Base-by-base conservation (phyloP, 2,888 invertebrate genomes). In the Sarcophaga variegata region DNA sequence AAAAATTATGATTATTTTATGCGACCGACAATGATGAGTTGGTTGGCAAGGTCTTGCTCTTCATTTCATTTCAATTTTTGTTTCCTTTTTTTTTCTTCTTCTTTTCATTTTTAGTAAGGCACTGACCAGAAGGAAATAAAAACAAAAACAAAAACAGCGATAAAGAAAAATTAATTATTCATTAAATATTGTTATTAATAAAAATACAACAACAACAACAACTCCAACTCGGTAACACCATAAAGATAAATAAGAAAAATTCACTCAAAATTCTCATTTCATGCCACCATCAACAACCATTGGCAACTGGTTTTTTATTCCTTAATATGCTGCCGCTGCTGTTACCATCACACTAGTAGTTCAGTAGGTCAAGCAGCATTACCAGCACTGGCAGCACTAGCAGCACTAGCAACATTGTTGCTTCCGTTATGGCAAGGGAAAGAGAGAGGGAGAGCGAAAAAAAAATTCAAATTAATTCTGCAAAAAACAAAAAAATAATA, bases 341-440 rank as follows among this genome's bases (percentile, higher is more conserved):
- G 74, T 70, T n/a, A 12, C 67, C 49, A 83, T 66, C 71, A 66
- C 77, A 67, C 71, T 72, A 84, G 76, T 87, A 84, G 87, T 87
- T 87, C 84, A 87, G 87, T 87, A 84, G 84, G 87, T 87, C 87
- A 87, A 87, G 72, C 72, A 69, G 79, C 69, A 66, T 20, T 14
- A 25, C 8, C 3, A 25, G 84, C 84, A 84, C 76, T 84, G 84
- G 81, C 79, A 87, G 79, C 76, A 72, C 71, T 62, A 62, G 49
- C 25, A 62, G 49, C 25, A 25, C 8, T 2, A 14, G 47, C 49
- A 70, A 85, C 71, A 76, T 81, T 85, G 76, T 76, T 76, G n/a
- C 54, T 54, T 12, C 17, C 3, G 4, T 4, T 14, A 4, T 54
- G 4, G 49, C 12, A 62, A 72, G 66, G 72, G 67, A 83, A 63